Base-by-base conservation (phyloP, 2,797 vertebrate genomes). In the Varecia variegata region DNA sequence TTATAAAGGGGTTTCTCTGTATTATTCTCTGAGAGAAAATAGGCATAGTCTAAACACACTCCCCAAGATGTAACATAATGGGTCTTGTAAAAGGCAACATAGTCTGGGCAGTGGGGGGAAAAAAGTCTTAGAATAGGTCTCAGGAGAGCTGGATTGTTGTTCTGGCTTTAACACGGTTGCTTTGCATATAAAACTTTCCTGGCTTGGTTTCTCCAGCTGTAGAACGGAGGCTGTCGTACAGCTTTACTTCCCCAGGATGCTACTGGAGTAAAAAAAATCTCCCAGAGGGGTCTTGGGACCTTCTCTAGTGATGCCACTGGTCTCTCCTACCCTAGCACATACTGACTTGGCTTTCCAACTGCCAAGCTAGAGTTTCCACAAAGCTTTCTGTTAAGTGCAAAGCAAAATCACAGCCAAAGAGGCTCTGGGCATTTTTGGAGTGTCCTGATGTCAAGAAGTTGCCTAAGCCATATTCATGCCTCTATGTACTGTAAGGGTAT, bases 311-410 rank as follows among this genome's bases (percentile, higher is more conserved):
- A 60, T 11, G 35, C 45, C 76, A 91, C 1, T 3, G 4, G 17
- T 56, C 43, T 86, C 50, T 84, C 30, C 45, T 40, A 35, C 47
- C n/a, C 25, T 25, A 21, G 80, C 50, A 32, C 50, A 40, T 43
- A 47, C 65, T 21, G 62, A 68, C 32, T n/a, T 14, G 38, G 14
- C 67, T 95, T 88, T 85, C 77, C 50, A 80, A 52, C 73, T 81
- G 84, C 85, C 90, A 70, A 88, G 87, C 32, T n/a, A n/a, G 68
- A 91, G 73, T 93, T 83, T 80, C 52, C 92, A 73, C 17, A 27
- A 67, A 80, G 62, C n/a, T 60, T 74, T 84, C 81, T 74, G 87
- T 52, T 89, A 87, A 54, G 71, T 83, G 86, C 50, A 71, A 89
- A 54, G 43, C 56, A 67, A 60, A 81, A 21, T 81, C 35, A 87